A percentile compares a stretch with the other conserved stretches of the same genome.
These are phyloP conservation scores for Oreochromis grahami DNA, from an alignment of 2,797 vertebrate genomes.

Conservation along the genomic window DNA sequence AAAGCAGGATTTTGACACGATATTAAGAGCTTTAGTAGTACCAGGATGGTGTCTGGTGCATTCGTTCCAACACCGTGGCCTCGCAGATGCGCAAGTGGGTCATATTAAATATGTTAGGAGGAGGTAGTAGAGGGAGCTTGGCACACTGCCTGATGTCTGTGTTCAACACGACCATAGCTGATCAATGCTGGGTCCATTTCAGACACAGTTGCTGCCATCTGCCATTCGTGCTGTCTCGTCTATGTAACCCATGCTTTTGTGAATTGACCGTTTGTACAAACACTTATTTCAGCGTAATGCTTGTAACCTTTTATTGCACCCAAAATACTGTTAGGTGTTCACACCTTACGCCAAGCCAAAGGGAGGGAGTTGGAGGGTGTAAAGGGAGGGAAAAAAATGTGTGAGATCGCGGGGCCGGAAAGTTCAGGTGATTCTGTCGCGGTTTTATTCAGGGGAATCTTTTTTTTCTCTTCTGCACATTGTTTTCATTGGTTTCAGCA, in stretches of 20 bases:
- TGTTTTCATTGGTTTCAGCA: no score
- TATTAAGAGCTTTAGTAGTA: conserved; percentile 39
- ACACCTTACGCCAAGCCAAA: neutral
- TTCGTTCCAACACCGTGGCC: neutral
- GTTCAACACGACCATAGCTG: neutral
- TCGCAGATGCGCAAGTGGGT: conserved; percentile 55
- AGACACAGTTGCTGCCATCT: conserved; percentile 25
- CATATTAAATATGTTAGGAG: conserved; percentile 7
- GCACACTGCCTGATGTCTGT: conserved; percentile 7
- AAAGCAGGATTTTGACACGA: neutral
- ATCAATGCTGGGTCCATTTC: conserved; percentile 8
- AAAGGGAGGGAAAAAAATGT: neutral
- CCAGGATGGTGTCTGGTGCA: neutral
- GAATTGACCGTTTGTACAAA: neutral
- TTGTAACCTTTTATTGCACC: neutral
- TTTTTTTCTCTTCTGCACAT: neutral
- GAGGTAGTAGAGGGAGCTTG: neutral
- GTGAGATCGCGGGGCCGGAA: conserved; percentile 9
- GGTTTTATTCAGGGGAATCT: neutral
- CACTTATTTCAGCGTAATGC: neutral
- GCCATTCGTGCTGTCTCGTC: neutral
- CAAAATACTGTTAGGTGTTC: neutral
- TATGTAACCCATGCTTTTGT: neutral
- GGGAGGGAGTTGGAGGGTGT: neutral
- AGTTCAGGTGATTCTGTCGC: conserved; percentile 30